Conservation (phyloP, 2,888 invertebrate species). For the Lepidocyrtoides sp. region DNA sequence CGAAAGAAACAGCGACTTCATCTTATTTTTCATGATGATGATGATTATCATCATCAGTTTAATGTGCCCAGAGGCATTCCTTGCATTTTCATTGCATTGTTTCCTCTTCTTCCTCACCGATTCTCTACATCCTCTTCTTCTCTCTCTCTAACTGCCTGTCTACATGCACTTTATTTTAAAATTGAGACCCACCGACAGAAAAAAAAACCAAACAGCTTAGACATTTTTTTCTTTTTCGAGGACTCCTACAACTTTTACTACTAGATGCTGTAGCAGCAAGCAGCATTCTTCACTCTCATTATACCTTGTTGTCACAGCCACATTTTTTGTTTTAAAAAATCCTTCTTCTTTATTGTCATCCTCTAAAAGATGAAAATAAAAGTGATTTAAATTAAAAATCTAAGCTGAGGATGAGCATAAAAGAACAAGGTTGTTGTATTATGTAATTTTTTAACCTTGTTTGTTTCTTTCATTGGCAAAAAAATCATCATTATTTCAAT, state of each 20-base stretch:
- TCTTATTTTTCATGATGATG: slow-evolving; percentile 5
- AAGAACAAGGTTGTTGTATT: background rate
- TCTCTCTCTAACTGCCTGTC: background rate
- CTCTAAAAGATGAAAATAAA: slow-evolving; percentile 20
- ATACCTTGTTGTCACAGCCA: slow-evolving; percentile 43
- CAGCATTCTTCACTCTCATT: slow-evolving; percentile 69
- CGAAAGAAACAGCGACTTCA: slow-evolving; percentile 15
- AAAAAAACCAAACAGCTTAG: background rate
- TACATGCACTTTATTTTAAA: background rate
- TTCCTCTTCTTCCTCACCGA: background rate
- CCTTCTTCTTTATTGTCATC: background rate
- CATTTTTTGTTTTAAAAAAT: background rate
- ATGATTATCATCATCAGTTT: slow-evolving; percentile 14
- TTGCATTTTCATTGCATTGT: slow-evolving; percentile 37
- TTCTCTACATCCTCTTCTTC: background rate
- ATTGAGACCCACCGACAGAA: background rate
- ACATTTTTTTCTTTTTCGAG: background rate
- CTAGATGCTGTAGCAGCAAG: no score
- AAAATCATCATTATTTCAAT: no score
- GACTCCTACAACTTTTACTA: slow-evolving; percentile 57
- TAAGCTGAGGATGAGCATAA: background rate
- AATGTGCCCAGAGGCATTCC: slow-evolving; percentile 57
- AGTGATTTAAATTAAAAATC: background rate
- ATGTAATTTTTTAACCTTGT: slow-evolving; percentile 29
- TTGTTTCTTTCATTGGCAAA: background rate